Evolutionary conservation across 2,797 vertebrate genomes (phyloP).

Genomic region (Enteromius argenteus): DNA sequence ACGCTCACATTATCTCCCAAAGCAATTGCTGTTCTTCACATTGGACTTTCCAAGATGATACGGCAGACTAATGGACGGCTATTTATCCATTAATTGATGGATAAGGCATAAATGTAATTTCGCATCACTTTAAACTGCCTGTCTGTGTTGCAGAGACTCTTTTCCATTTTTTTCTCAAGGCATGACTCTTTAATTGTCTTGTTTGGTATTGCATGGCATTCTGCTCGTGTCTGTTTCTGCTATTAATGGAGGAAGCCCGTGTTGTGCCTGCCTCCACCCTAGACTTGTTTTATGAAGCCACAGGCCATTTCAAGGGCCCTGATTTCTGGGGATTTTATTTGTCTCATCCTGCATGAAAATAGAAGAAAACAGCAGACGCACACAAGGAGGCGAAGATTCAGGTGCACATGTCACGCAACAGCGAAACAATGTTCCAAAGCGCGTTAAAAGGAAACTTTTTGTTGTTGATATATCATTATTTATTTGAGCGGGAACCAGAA

Average conservation of each 20-base stretch:
- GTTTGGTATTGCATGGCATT: conserved; percentile 21
- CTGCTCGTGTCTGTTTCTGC: conserved; percentile 20
- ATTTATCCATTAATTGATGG: conserved; percentile 63
- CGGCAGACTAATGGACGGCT: conserved; percentile 65
- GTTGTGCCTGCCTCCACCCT: conserved; percentile 22
- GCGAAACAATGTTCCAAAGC: conserved; percentile 3
- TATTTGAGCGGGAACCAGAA: conserved; percentile 15
- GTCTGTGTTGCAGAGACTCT: conserved; percentile 31
- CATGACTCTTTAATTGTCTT: conserved; percentile 10
- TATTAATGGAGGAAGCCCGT: conserved; percentile 27
- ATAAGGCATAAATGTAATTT: conserved; percentile 70
- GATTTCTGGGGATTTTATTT: conserved; percentile 35
- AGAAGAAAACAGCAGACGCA: neutral
- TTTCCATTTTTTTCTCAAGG: conserved; percentile 37
- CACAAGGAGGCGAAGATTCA: neutral
- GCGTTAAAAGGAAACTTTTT: conserved; percentile 19
- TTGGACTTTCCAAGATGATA: conserved; percentile 72
- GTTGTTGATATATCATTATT: conserved; percentile 35
- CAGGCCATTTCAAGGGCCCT: conserved; percentile 68
- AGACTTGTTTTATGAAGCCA: conserved; percentile 61
- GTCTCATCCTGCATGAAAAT: conserved; percentile 29
- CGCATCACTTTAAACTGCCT: conserved; percentile 50
- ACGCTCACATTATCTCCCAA: conserved; percentile 51
- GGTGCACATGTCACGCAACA: conserved; percentile 39
- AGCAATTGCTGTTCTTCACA: conserved; percentile 60